Base-by-base conservation (phyloP, 2,113 vertebrate genomes). In the Mustela nigripes region DNA sequence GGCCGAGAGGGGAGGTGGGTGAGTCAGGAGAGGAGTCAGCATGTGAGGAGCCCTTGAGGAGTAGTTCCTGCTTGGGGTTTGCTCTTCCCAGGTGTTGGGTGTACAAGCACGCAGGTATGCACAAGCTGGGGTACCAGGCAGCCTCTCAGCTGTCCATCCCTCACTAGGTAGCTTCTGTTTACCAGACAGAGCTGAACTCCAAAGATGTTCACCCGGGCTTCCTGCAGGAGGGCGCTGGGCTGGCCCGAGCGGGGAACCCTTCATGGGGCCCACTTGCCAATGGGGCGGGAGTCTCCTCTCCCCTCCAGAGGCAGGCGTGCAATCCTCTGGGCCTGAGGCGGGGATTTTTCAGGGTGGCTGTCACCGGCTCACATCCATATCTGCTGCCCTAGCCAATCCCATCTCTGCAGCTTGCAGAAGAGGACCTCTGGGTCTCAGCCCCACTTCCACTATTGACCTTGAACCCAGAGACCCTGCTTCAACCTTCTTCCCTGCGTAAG, bases 1-100 rank as follows among this genome's bases (percentile, higher is more conserved):
- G 11, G 22, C 0, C 1, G 5, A 48, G 45, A 18, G 31, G 18
- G 7, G 21, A 26, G 11, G 8, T 4, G 9, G 4, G 7, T 14
- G 7, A 24, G 1, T 45, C 62, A 15, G 67, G 11, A 12, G 22
- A 58, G 33, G 15, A 3, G 45, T 4, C 10, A 22, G 36, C 12
- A 0, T 12, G 16, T 0, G 15, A 39, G 56, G 33, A 33, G 26
- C 11, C 42, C 58, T 73, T 7, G 50, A n/a, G 50, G 11, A 19
- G 45, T 22, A 7, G 10, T 42, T 31, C 53, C n/a, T 56, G 71
- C 58, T 19, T 14, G 1, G 3, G 2, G 3, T 36, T 45, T 11
- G 9, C 33, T 10, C 2, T 71, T n/a, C n/a, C 8, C 28, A 10
- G 28, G 28, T 24, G 45, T 22, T 4, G 0, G 1, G 24, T 26